Evolutionary conservation across 2,113 vertebrate genomes (phyloP).

Genomic region (Stegostoma tigrinum): DNA sequence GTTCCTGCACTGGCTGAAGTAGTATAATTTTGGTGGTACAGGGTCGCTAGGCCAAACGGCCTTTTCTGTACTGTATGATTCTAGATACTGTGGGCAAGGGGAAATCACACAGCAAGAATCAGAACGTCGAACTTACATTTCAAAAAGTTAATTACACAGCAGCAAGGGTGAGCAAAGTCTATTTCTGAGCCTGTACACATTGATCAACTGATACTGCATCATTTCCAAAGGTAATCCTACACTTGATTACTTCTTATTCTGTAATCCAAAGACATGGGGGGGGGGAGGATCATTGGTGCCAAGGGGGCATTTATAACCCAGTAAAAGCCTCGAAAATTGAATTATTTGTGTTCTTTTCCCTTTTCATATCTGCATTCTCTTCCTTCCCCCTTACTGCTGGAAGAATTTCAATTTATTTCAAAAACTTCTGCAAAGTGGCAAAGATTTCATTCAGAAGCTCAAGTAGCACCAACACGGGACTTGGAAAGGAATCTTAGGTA

Average conservation of each 20-base stretch:
- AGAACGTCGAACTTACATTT: background rate
- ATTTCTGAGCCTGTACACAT: background rate
- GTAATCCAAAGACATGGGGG: background rate
- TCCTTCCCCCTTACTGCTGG: background rate
- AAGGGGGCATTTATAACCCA: background rate
- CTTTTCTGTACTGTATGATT: too few relatives aligned
- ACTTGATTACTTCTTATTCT: background rate
- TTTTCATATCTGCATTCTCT: background rate
- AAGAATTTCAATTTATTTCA: background rate
- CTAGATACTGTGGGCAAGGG: background rate
- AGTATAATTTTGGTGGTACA: too few relatives aligned
- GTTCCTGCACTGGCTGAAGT: too few relatives aligned
- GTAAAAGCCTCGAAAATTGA: background rate
- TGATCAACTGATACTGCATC: conserved; percentile 26
- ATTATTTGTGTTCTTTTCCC: background rate
- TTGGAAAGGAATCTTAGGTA: background rate
- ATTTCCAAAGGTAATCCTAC: background rate
- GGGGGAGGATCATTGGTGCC: too few relatives aligned
- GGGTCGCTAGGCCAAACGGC: too few relatives aligned
- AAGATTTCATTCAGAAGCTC: background rate
- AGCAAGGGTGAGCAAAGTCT: background rate
- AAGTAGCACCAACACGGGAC: background rate
- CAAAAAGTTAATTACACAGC: background rate
- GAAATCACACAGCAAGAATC: background rate
- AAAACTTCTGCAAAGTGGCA: background rate